Evolutionary conservation across 2,113 vertebrate species (phyloP).

Genomic region (Lagenorhynchus albirostris): DNA sequence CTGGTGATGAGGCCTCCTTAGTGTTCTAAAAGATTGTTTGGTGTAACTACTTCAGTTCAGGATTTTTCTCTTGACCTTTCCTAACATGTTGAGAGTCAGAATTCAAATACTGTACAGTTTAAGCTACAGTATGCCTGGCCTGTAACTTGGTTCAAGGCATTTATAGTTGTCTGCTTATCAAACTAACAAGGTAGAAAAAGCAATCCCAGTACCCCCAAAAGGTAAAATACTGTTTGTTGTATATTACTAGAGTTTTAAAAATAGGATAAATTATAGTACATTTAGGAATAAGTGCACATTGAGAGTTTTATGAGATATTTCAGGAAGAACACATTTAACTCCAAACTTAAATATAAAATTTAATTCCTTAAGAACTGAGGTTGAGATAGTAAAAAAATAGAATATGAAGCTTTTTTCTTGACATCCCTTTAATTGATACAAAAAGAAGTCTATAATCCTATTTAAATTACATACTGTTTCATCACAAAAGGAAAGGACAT

Average conservation of each 20-base stretch:
- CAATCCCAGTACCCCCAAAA: neutral
- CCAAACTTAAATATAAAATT: constrained; percentile 25
- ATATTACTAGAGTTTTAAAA: constrained; percentile 38
- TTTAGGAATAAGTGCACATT: neutral
- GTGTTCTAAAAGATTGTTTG: constrained; percentile 48
- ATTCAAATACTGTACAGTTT: constrained; percentile 30
- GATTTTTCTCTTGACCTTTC: neutral
- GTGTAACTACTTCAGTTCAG: neutral
- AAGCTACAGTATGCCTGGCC: neutral
- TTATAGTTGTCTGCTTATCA: constrained; percentile 28
- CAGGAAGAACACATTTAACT: constrained; percentile 26
- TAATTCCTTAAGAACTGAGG: constrained; percentile 20
- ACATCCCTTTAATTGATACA: neutral
- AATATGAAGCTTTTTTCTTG: neutral
- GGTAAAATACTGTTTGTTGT: constrained; percentile 56
- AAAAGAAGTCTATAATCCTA: neutral
- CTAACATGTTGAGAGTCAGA: constrained; percentile 38
- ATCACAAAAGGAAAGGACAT: neutral
- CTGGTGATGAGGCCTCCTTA: constrained; percentile 1
- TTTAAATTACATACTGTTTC: neutral
- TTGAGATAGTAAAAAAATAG: neutral
- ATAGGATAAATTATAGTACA: neutral
- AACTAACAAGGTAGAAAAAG: constrained; percentile 47
- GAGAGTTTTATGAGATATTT: neutral
- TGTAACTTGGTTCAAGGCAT: constrained; percentile 46